phyloP scores from a whole-genome alignment of 2,113 vertebrate genomes.

The Lota lota region DNA sequence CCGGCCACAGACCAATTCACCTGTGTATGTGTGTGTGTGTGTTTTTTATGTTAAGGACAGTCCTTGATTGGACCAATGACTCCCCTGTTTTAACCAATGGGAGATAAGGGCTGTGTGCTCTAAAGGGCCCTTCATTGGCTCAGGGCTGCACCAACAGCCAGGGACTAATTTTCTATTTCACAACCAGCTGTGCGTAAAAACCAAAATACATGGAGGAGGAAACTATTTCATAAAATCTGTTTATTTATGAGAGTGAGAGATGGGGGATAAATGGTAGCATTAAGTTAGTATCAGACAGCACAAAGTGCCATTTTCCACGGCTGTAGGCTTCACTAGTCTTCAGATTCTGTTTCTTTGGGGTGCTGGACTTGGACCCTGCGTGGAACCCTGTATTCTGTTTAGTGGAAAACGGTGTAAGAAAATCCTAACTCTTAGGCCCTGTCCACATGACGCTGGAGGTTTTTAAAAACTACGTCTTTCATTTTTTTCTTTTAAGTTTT shows the following conservation, averaged over 20 bases:
- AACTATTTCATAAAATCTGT: slow-evolving; percentile 3
- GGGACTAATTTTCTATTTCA: slow-evolving; percentile 27
- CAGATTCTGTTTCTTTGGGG: background rate
- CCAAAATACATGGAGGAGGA: slow-evolving; percentile 12
- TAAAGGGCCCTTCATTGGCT: slow-evolving; percentile 9
- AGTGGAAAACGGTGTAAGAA: no score
- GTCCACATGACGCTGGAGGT: no score
- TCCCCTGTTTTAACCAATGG: slow-evolving; percentile 20
- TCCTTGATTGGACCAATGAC: slow-evolving; percentile 19
- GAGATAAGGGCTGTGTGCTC: slow-evolving; percentile 45
- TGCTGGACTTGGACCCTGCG: no score
- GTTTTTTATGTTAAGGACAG: background rate
- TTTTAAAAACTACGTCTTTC: no score
- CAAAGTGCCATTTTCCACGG: background rate
- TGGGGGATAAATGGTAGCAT: background rate
- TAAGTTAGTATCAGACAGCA: background rate
- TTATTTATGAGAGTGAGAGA: background rate
- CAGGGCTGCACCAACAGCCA: slow-evolving; percentile 9
- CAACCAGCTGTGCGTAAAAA: slow-evolving; percentile 23
- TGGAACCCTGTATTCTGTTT: no score
- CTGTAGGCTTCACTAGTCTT: background rate
- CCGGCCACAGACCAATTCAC: background rate
- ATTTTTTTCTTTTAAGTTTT: no score
- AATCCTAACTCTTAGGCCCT: no score
- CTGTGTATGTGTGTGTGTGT: background rate